Percentiles rank a stretch among this genome's conserved stretches.
These are phyloP conservation scores for Myotis planiceps DNA, from an alignment of 2,797 vertebrate species.

Conservation along the genomic window DNA sequence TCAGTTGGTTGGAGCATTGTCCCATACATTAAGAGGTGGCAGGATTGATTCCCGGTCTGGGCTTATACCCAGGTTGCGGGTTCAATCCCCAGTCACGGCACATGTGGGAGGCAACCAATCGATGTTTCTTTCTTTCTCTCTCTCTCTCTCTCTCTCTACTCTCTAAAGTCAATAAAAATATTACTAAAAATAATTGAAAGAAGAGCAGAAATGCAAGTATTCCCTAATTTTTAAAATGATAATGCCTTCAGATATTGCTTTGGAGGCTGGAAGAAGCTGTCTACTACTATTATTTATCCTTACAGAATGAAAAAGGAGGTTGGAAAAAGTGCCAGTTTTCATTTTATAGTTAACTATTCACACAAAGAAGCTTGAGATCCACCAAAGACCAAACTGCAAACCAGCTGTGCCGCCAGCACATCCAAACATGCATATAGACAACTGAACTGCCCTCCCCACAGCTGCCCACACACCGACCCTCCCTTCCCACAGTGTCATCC, in stretches of 20 bases:
- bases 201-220: constrained; percentile 7
- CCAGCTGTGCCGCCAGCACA: background rate
- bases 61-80: too few species aligned
- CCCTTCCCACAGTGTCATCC: background rate
- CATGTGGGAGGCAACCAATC: too few species aligned
- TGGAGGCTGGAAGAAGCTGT: background rate
- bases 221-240: background rate
- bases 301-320: background rate
- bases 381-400: background rate
- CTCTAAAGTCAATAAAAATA: too few species aligned
- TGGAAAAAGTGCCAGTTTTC: background rate
- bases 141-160: too few species aligned
- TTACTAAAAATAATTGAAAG: background rate
- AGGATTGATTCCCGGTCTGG: too few species aligned
- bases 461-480: background rate
- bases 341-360: background rate
- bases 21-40: too few species aligned
- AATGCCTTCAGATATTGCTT: background rate
- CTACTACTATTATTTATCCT: background rate
- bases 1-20: too few species aligned
- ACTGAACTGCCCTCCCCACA: too few species aligned
- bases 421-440: background rate
- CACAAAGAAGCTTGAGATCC: background rate
- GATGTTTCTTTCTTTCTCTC: too few species aligned
- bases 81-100: too few species aligned